Conservation (phyloP, 92 coral and sea anemone species). For the Siderastrea siderea region DNA sequence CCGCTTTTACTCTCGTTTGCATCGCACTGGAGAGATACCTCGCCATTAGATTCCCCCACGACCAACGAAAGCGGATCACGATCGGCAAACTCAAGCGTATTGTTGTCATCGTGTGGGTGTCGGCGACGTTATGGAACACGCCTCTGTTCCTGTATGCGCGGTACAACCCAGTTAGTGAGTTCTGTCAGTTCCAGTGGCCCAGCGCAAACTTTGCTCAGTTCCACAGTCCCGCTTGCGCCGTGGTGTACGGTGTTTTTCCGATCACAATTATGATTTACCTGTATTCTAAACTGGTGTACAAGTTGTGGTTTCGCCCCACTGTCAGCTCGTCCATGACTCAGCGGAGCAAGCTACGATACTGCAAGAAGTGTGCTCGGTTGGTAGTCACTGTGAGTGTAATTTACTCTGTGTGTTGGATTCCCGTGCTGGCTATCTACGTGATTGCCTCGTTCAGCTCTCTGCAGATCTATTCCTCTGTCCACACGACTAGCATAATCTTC, state of each 20-base stretch:
- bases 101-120: slow-evolving; percentile 40
- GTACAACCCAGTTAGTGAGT: slow-evolving; percentile 41
- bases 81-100: slow-evolving; percentile 44
- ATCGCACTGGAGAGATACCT: slow-evolving; percentile 69
- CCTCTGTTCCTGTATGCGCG: slow-evolving; percentile 45
- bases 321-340: not conserved
- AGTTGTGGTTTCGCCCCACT: slow-evolving; percentile 54
- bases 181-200: slow-evolving; percentile 67
- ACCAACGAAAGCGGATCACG: slow-evolving; percentile 39
- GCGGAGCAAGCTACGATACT: slow-evolving; percentile 10
- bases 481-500: slow-evolving; percentile 56
- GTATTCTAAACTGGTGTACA: slow-evolving; percentile 61
- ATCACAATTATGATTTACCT: slow-evolving; percentile 45
- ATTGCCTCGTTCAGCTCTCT: slow-evolving; percentile 44
- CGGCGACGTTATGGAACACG: slow-evolving; percentile 62
- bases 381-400: slow-evolving; percentile 65
- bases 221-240: slow-evolving; percentile 34
- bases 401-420: slow-evolving; percentile 69
- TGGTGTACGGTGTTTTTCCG: slow-evolving; percentile 50
- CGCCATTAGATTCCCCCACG: slow-evolving; percentile 63
- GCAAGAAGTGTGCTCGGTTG: slow-evolving; percentile 56
- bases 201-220: slow-evolving; percentile 45
- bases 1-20: slow-evolving; percentile 62
- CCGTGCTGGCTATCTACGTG: slow-evolving; percentile 44
- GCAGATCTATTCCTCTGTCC: slow-evolving; percentile 51